Evolutionary conservation across 2,888 invertebrate genomes (phyloP).

Genomic region (Protodeltote pygarga): DNA sequence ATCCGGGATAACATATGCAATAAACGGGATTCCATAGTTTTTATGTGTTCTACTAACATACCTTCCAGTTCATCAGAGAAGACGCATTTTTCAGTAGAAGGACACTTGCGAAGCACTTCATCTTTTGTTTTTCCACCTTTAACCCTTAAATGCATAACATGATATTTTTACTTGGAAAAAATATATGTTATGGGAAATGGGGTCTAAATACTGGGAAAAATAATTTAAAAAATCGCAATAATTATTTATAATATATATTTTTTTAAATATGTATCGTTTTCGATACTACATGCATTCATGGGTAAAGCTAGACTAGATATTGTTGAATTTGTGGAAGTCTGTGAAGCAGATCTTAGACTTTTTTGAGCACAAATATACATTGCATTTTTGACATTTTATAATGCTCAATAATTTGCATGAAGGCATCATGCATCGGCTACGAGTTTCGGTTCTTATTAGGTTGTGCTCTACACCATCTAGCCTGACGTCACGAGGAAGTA

Average conservation of each 20-base stretch:
- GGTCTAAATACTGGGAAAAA: neutral
- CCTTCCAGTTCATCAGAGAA: neutral
- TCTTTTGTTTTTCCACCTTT: neutral
- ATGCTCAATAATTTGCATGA: neutral
- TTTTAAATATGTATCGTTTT: constrained; percentile 7
- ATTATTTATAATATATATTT: neutral
- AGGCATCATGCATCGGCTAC: neutral
- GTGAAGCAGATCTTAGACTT: constrained; percentile 7
- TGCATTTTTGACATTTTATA: neutral
- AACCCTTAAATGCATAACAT: neutral
- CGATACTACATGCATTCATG: constrained; percentile 9
- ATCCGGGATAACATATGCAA: no score
- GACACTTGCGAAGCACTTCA: neutral
- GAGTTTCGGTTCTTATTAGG: neutral
- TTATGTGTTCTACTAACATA: neutral
- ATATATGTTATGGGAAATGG: neutral
- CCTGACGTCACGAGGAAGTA: neutral
- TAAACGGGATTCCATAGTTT: neutral
- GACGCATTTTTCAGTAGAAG: neutral
- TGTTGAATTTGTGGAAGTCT: constrained; percentile 1
- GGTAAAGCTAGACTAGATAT: neutral
- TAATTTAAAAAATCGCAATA: neutral
- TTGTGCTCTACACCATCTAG: neutral
- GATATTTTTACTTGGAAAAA: neutral
- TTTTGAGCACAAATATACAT: neutral